phyloP scores from a whole-genome alignment of 30 jellyfish, hydroid and myxozoan genomes.

The Mastigias papua region DNA sequence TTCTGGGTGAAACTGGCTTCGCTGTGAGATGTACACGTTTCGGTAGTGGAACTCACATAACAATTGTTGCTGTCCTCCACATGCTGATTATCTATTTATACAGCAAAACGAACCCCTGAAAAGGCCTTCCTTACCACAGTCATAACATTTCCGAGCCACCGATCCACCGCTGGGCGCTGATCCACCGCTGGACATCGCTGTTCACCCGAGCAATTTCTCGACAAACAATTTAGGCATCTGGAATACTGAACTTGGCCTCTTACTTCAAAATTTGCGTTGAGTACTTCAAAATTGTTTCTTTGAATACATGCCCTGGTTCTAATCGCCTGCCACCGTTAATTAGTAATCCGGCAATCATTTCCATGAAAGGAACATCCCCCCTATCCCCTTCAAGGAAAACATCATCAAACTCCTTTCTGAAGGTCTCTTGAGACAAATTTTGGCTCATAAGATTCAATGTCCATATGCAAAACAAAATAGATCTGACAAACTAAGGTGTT shows the following conservation, averaged over 20 bases:
- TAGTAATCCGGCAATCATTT: too few species aligned
- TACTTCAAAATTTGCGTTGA: not conserved
- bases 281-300: not conserved
- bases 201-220: conserved; percentile 18
- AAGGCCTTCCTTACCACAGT: conserved; percentile 23
- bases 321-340: conserved; percentile 28
- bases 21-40: conserved; percentile 41
- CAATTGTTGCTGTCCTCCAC: conserved; percentile 43
- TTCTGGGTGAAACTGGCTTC: conserved; percentile 34
- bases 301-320: conserved; percentile 6
- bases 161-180: too few species aligned
- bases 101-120: conserved; percentile 29
- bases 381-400: too few species aligned
- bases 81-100: conserved; percentile 26
- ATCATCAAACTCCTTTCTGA: too few species aligned
- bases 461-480: too few species aligned
- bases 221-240: conserved; percentile 37
- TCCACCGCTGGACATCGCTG: conserved; percentile 7
- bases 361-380: too few species aligned
- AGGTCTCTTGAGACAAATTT: too few species aligned
- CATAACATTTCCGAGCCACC: not conserved
- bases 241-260: conserved; percentile 8
- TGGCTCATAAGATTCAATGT: too few species aligned
- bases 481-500: too few species aligned
- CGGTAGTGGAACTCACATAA: conserved; percentile 34